phyloP scores from a whole-genome alignment of 2,888 invertebrate species.

The Nipponacmea schrenckii region DNA sequence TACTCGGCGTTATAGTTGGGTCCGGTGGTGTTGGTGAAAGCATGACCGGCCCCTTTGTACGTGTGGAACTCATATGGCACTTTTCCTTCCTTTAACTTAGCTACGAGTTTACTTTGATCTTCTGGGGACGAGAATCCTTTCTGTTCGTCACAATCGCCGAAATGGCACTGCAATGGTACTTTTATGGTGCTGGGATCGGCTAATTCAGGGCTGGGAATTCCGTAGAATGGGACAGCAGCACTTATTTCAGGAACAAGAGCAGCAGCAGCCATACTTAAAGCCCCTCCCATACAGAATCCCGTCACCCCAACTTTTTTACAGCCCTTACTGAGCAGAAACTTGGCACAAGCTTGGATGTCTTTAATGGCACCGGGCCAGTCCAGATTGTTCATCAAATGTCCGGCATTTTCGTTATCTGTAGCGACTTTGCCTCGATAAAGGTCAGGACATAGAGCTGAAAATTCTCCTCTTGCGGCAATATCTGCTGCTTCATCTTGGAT shows the following conservation, averaged over 20 bases:
- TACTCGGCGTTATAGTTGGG: constrained; percentile 46
- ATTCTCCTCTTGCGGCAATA: constrained; percentile 40
- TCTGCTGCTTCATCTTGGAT: constrained; percentile 45
- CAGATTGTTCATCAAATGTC: constrained; percentile 54
- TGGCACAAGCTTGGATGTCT: constrained; percentile 55
- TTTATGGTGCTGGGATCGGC: constrained; percentile 53
- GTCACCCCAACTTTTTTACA: constrained; percentile 61
- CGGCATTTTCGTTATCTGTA: constrained; percentile 54
- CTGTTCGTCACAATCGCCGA: constrained; percentile 50
- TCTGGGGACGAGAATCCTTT: constrained; percentile 55
- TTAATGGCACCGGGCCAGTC: constrained; percentile 59
- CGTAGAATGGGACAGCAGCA: constrained; percentile 62
- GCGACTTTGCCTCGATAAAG: constrained; percentile 58
- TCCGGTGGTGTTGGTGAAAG: constrained; percentile 46
- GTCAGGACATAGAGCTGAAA: constrained; percentile 56
- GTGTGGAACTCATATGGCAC: constrained; percentile 40
- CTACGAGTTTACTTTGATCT: constrained; percentile 43
- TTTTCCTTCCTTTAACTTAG: constrained; percentile 41
- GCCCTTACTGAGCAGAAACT: constrained; percentile 44
- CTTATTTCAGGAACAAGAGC: constrained; percentile 46
- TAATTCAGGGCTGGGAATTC: constrained; percentile 47
- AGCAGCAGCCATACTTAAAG: constrained; percentile 53
- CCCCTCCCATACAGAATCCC: constrained; percentile 66
- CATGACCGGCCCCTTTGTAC: constrained; percentile 49
- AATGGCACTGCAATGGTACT: constrained; percentile 61